A percentile compares a stretch with the other conserved stretches of the same genome.
phyloP scores from a whole-genome alignment of 2,113 vertebrate species.

The Campylorhamphus procurvoides region DNA sequence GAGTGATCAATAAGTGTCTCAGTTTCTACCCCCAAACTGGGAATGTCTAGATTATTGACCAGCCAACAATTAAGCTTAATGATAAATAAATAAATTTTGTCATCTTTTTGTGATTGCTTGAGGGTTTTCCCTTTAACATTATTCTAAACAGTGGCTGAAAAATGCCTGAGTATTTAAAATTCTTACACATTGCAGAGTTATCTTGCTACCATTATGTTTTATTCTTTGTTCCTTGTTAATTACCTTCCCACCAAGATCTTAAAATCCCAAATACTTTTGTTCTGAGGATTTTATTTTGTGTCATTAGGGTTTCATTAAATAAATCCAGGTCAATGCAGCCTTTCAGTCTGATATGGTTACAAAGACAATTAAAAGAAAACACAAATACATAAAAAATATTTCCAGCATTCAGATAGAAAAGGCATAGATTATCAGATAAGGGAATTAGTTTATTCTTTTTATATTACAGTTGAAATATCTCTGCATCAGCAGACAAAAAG shows the following conservation, averaged over 20 bases:
- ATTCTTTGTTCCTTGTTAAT: neutral
- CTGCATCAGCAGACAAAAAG: neutral
- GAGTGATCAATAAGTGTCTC: no score
- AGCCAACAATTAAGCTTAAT: neutral
- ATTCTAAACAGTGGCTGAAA: neutral
- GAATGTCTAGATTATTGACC: no score
- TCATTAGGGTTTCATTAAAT: neutral
- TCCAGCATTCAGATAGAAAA: neutral
- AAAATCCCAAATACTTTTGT: neutral
- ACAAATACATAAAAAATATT: neutral
- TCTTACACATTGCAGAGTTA: neutral
- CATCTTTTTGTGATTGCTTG: neutral
- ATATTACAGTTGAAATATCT: neutral
- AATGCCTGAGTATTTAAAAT: neutral
- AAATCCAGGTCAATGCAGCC: neutral
- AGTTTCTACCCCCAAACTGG: no score
- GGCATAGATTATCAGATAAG: neutral
- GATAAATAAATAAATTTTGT: neutral
- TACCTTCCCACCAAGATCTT: neutral
- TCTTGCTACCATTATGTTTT: neutral
- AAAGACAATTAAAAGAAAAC: neutral
- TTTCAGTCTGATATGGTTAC: neutral
- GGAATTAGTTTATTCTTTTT: neutral
- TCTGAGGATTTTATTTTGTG: neutral
- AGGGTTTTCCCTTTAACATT: accelerated